phyloP scores from a whole-genome alignment of 2,113 vertebrate species.

The Rafetus swinhoei region DNA sequence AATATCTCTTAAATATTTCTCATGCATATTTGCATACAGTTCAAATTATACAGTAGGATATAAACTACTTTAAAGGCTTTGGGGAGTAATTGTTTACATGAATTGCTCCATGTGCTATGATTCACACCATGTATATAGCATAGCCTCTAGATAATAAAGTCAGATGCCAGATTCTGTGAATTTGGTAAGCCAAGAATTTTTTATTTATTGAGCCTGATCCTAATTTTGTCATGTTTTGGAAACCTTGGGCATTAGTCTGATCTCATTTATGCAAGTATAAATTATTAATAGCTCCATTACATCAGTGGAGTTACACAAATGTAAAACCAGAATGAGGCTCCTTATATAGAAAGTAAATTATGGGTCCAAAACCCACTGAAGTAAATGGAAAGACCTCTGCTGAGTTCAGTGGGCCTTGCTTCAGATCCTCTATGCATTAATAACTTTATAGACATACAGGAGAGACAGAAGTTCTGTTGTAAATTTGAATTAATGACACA shows the following conservation, averaged over 20 bases:
- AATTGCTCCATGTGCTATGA: neutral
- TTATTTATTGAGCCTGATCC: neutral
- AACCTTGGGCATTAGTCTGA: neutral
- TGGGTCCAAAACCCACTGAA: neutral
- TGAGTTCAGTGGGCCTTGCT: accelerated
- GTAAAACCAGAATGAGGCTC: neutral
- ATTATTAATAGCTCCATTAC: neutral
- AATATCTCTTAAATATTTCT: neutral
- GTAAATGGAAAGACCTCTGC: neutral
- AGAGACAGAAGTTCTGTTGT: neutral
- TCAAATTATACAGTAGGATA: neutral
- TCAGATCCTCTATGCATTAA: neutral
- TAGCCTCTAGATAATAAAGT: neutral
- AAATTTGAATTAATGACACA: neutral
- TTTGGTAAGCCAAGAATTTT: neutral
- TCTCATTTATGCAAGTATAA: neutral
- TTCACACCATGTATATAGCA: neutral
- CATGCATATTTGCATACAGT: neutral
- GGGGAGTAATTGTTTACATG: neutral
- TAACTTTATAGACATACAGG: neutral
- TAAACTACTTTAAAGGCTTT: slow-evolving; percentile 19
- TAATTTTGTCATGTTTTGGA: neutral
- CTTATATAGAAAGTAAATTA: neutral
- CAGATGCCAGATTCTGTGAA: neutral
- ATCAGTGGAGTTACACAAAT: neutral